These are phyloP conservation scores for Acleris cristana DNA, from an alignment of 2,888 invertebrate species.

Conservation along the genomic window DNA sequence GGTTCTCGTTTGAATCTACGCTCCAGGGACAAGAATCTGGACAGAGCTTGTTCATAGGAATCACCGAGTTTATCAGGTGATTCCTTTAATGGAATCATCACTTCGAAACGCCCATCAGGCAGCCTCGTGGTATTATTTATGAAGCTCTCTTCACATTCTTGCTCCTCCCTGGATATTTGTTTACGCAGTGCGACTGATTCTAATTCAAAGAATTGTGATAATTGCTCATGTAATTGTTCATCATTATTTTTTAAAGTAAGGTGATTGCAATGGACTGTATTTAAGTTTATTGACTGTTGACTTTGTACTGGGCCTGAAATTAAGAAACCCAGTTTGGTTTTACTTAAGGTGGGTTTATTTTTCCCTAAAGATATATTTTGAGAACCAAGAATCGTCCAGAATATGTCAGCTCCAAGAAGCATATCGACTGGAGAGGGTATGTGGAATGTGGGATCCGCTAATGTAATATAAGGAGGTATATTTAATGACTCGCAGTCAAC, in stretches of 20 bases:
- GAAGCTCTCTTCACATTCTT: slow-evolving; percentile 11
- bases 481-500: slow-evolving; percentile 12
- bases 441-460: slow-evolving; percentile 36
- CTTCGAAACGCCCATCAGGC: slow-evolving; percentile 1
- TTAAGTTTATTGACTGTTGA: too few species aligned
- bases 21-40: fast-evolving
- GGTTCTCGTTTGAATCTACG: too few species aligned
- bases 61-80: background rate
- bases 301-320: background rate
- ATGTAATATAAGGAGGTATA: slow-evolving; percentile 28
- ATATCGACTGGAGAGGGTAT: slow-evolving; percentile 27
- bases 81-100: slow-evolving; percentile 6
- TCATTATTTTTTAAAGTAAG: background rate
- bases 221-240: background rate
- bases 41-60: too few species aligned
- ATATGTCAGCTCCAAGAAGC: slow-evolving; percentile 35
- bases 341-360: background rate
- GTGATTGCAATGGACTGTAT: slow-evolving; percentile 10
- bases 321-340: slow-evolving; percentile 7
- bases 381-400: slow-evolving; percentile 23
- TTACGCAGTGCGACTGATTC: background rate
- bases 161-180: slow-evolving; percentile 4
- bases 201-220: background rate
- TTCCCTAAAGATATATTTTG: slow-evolving; percentile 31
- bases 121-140: slow-evolving; percentile 4